Evolutionary conservation across 1,140 invertebrate species (phyloP), one percentile per base, ranked within the genome.

Genomic region (Heliconius melpomene): DNA sequence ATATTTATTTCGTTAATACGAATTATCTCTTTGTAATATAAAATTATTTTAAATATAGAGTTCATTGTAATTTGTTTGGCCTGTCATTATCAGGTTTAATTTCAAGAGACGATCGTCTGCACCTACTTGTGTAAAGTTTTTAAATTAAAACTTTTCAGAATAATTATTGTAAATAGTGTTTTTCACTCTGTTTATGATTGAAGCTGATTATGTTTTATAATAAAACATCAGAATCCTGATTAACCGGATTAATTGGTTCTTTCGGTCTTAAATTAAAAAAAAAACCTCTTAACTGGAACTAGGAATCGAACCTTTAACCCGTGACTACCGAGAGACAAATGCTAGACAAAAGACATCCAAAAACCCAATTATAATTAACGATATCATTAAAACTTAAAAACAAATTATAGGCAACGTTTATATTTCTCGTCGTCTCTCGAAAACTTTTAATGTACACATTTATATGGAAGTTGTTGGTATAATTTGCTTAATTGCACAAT

Each of bases 401-500:
- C 54, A 75, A 75, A 75, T 75, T 60, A 75, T 50, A 38, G 36
- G 38, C 54, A 38, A 75, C 74, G 32, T 38, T 57, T 76, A 70
- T 23, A 38, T 76, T 76, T 66, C 20, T n/a, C 29, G 36, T 32
- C 50, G 36, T 40, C 26, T 77, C 75, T 77, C 23, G 54, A 75
- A 60, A 77, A 77, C 36, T 70, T 77, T 71, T 77, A 76, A 76
- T 71, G 66, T 77, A 77, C 26, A 71, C 75, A 71, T 77, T 77
- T 71, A 54, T 77, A 71, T 23, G 75, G 66, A 54, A 75, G 75
- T 71, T 77, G 75, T 77, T 66, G 75, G 60, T 57, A 70, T 76
- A 71, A 77, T 77, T 77, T 71, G 60, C 75, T 71, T 77, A 77
- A 77, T 72, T 72, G 71, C 71, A 71, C 70, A 72, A 77, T 77